Base-by-base conservation (phyloP, 1,140 invertebrate genomes). In the Watersipora subatra region DNA sequence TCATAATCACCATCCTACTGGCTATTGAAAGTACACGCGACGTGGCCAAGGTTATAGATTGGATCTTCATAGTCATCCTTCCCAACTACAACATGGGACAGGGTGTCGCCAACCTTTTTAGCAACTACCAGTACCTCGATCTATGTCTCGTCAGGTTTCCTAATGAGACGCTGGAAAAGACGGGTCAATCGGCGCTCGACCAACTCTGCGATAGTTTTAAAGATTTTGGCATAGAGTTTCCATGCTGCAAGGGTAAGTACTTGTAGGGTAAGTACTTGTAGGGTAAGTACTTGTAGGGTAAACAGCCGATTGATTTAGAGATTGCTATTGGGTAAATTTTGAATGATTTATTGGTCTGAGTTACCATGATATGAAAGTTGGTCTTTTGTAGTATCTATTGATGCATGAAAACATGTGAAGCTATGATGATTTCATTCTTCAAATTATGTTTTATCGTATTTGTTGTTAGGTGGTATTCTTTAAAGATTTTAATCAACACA, bases 81-180 rank as follows among this genome's bases (percentile, higher is more conserved):
- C 70, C 70, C 2, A 62, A 71, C 56, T 69, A 68, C 55, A 64
- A 58, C 28, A 30, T 71, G 7, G 68, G 66, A 1, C 57, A 64
- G 24, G 62, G 61, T 2, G 57, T 69, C 19, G 62, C 46, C 61
- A 62, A 65, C 29, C 64, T 71, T n/a, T 71, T 68, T 46, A 69
- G 26, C 26, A 70, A 70, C 62, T 66, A 66, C 30, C 29, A 27
- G 1, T 64, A 69, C 64, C 61, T 20, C 7, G 61, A 63, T 7
- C 58, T 59, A 12, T 59, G 58, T 28, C 22, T 25, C 17, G 22
- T 12, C 7, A 24, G 22, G 22, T 24, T 59, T 59, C 58, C 58
- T 17, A 22, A 24, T 7, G 58, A 24, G 7, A 17, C 7, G 34
- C n/a, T 46, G 7, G 34, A 46, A 7, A 46, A 46, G 34, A 7